Percentiles rank a stretch among this genome's conserved stretches.
phyloP scores from a whole-genome alignment of 2,797 vertebrate species.

The Galago senegalensis region DNA sequence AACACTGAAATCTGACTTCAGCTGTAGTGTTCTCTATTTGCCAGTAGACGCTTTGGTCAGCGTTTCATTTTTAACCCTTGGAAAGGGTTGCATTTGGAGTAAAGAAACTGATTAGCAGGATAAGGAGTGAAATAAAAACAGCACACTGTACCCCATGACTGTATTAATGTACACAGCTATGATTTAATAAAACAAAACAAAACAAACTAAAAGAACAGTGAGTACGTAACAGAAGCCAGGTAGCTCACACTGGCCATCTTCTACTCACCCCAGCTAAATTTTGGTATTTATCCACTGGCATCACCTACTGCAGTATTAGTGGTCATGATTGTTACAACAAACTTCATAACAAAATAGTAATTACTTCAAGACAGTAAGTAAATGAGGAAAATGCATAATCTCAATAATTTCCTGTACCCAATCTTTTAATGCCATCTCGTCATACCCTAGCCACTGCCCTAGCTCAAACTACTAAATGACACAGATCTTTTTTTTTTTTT shows the following conservation, averaged over 20 bases:
- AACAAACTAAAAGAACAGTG: too few species aligned
- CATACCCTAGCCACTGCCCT: neutral
- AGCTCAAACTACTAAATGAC: neutral
- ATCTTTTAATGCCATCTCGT: neutral
- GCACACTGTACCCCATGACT: too few species aligned
- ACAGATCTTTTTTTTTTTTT: too few species aligned
- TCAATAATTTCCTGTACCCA: neutral
- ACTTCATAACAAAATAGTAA: neutral
- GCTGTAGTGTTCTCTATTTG: neutral
- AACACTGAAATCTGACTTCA: neutral
- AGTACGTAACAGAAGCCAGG: neutral
- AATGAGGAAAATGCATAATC: neutral
- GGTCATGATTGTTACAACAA: neutral
- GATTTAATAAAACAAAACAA: too few species aligned
- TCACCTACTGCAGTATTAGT: neutral
- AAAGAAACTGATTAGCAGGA: neutral
- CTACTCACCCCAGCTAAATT: neutral
- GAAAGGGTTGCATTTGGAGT: neutral
- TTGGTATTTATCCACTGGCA: neutral
- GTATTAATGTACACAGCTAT: too few species aligned
- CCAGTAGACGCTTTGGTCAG: neutral
- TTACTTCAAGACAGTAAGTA: neutral
- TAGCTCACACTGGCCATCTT: neutral
- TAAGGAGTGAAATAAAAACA: neutral
- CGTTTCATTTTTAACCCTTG: neutral